These are phyloP conservation scores for Ostrea edulis DNA, from an alignment of 1,140 invertebrate genomes.

Conservation along the genomic window DNA sequence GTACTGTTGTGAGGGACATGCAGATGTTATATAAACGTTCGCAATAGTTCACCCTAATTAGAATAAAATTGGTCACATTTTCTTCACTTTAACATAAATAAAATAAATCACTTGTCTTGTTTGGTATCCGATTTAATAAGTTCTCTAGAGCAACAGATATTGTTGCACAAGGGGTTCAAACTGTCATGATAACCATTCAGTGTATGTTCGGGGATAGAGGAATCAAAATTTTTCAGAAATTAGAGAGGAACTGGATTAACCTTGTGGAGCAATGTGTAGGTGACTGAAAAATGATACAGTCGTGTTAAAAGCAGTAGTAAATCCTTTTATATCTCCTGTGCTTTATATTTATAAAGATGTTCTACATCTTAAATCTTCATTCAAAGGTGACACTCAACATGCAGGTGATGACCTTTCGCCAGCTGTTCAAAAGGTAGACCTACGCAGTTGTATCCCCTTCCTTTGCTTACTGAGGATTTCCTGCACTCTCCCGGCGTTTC, in stretches of 20 bases:
- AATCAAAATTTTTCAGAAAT: too few relatives aligned
- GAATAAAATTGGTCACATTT: too few relatives aligned
- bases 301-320: slow-evolving; percentile 15
- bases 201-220: too few relatives aligned
- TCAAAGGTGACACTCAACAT: slow-evolving; percentile 31
- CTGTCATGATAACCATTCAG: too few relatives aligned
- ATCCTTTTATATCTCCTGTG: neutral
- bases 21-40: too few relatives aligned
- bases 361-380: slow-evolving; percentile 12
- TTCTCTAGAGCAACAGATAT: too few relatives aligned
- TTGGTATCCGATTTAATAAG: too few relatives aligned
- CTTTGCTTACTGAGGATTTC: slow-evolving; percentile 22
- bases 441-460: neutral
- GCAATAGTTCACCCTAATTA: too few relatives aligned
- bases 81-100: too few relatives aligned
- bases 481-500: slow-evolving; percentile 11
- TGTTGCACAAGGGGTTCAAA: too few relatives aligned
- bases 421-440: slow-evolving; percentile 21
- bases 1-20: too few relatives aligned
- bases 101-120: too few relatives aligned
- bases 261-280: neutral
- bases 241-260: neutral
- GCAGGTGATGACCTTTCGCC: slow-evolving; percentile 4
- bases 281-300: slow-evolving; percentile 21
- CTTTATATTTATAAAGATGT: slow-evolving; percentile 1